phyloP scores from a whole-genome alignment of 2,113 vertebrate genomes.

The Rhinolophus ferrumequinum region DNA sequence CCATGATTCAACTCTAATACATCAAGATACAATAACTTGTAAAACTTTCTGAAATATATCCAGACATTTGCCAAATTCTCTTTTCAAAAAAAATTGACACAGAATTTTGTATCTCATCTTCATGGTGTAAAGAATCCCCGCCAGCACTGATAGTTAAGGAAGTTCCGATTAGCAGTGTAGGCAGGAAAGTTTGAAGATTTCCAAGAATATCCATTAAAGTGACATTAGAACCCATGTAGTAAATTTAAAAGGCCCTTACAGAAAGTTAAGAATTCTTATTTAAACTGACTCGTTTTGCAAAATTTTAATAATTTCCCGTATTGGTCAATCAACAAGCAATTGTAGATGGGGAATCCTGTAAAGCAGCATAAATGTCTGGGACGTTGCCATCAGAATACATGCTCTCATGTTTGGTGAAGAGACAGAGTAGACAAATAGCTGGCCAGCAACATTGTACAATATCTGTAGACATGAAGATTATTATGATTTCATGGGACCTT shows the following conservation, averaged over 20 bases:
- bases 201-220: background rate
- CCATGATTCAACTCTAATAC: background rate
- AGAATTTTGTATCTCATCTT: background rate
- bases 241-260: background rate
- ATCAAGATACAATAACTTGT: conserved; percentile 45
- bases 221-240: background rate
- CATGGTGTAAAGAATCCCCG: background rate
- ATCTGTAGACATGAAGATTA: background rate
- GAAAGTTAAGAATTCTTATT: background rate
- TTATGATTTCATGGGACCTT: background rate
- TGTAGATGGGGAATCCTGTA: background rate
- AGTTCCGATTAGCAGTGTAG: background rate
- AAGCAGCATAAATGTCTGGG: background rate
- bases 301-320: background rate
- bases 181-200: background rate
- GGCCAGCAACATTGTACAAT: background rate
- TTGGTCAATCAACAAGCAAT: background rate
- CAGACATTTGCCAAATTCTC: conserved; percentile 53
- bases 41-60: conserved; percentile 57
- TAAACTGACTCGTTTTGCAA: background rate
- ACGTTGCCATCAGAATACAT: background rate
- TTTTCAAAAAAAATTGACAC: background rate
- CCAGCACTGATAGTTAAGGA: background rate
- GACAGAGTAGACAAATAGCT: background rate
- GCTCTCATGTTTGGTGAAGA: background rate